Conservation (phyloP, 2,888 invertebrate species). For the Cinara cedri region DNA sequence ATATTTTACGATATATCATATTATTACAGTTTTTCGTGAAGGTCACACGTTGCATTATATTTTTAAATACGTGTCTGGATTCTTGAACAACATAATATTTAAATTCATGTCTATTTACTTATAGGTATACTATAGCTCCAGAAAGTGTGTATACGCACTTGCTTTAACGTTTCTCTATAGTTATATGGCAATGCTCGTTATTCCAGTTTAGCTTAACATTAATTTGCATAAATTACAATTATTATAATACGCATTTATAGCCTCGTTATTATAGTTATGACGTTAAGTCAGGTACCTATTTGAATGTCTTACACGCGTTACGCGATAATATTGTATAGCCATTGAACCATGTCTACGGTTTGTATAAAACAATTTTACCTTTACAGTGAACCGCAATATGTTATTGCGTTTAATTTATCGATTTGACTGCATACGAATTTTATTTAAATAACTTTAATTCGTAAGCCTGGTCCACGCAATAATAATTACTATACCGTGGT, state of each 20-base stretch:
- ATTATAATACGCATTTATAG: too few relatives aligned
- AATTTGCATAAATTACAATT: slow-evolving; percentile 44
- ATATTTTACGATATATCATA: too few relatives aligned
- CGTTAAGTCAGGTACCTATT: background rate
- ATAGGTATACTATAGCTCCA: background rate
- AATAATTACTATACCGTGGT: too few relatives aligned
- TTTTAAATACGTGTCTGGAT: slow-evolving; percentile 28
- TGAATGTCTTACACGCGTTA: background rate
- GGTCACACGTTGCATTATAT: slow-evolving; percentile 1
- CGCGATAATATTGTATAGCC: too few relatives aligned
- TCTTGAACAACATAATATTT: slow-evolving; percentile 23
- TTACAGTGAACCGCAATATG: too few relatives aligned
- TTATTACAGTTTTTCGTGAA: slow-evolving; percentile 28
- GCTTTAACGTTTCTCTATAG: slow-evolving; percentile 6
- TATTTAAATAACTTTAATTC: too few relatives aligned
- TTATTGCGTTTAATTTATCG: too few relatives aligned
- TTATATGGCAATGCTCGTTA: slow-evolving; percentile 21
- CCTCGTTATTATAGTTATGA: background rate
- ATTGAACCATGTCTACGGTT: too few relatives aligned
- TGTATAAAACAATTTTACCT: too few relatives aligned
- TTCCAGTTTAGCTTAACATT: slow-evolving; percentile 46
- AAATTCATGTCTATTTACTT: slow-evolving; percentile 14
- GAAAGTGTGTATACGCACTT: background rate
- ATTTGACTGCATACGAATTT: too few relatives aligned
- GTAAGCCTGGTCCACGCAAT: too few relatives aligned